phyloP scores from a whole-genome alignment of 2,888 invertebrate species.

The Incurvaria masculella region DNA sequence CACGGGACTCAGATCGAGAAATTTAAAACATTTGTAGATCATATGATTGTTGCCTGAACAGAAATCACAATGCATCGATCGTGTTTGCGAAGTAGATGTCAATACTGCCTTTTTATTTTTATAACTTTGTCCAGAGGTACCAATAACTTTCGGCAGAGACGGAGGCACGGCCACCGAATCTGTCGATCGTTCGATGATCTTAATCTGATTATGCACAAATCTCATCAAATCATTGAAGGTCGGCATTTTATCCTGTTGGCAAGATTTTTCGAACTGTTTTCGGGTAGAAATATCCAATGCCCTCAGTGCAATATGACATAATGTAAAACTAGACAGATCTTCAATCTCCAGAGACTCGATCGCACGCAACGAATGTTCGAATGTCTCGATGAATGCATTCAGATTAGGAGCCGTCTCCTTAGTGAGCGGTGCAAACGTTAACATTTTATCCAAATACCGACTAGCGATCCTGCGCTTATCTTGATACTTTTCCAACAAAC shows the following conservation, averaged over 20 bases:
- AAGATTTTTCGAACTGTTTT: constrained; percentile 4
- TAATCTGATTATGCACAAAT: background rate
- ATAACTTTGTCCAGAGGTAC: background rate
- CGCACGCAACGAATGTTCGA: constrained; percentile 4
- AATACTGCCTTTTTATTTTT: background rate
- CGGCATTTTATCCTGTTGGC: background rate
- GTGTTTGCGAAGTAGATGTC: background rate
- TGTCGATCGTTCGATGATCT: background rate
- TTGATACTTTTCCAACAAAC: background rate
- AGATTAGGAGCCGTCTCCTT: background rate
- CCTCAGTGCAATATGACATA: constrained; percentile 6
- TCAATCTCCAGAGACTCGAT: constrained; percentile 5
- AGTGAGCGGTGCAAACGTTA: background rate
- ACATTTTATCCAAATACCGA: background rate
- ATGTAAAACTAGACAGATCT: constrained; percentile 1
- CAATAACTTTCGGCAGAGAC: background rate
- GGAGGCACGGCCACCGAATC: background rate
- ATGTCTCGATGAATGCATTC: background rate
- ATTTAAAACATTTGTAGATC: too few species aligned
- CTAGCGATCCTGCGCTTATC: constrained; percentile 4
- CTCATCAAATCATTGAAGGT: background rate
- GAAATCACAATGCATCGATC: too few species aligned
- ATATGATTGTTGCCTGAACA: too few species aligned
- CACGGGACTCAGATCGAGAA: too few species aligned
- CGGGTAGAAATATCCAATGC: constrained; percentile 4